These are phyloP conservation scores for Psilopogon haemacephalus DNA, from an alignment of 2,113 vertebrate species.

Conservation along the genomic window DNA sequence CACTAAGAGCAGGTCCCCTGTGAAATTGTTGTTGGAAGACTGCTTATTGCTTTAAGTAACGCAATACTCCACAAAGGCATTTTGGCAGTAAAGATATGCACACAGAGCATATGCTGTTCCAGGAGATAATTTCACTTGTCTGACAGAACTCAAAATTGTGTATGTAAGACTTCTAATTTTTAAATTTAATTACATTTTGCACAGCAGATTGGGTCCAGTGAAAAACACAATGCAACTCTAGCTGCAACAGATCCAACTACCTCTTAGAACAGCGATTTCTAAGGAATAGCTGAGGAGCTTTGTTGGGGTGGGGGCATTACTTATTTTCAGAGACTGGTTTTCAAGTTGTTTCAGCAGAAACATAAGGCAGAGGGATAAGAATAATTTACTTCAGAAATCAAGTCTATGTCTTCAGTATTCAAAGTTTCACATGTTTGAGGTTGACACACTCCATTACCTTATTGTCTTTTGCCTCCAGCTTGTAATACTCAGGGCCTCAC, in stretches of 20 bases:
- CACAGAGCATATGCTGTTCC: conserved; percentile 3
- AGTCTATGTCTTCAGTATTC: background rate
- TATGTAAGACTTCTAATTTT: background rate
- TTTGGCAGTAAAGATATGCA: background rate
- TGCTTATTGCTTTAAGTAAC: conserved; percentile 1
- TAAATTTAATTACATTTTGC: background rate
- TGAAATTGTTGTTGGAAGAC: background rate
- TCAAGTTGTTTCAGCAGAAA: background rate
- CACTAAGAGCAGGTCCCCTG: background rate
- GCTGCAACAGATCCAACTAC: background rate
- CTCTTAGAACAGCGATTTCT: background rate
- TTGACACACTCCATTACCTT: background rate
- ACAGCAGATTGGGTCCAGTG: background rate
- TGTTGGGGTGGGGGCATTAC: background rate
- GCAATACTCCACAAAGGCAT: background rate
- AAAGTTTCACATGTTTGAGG: background rate
- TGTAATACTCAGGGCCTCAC: background rate
- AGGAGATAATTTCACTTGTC: conserved; percentile 7
- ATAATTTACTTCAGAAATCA: background rate
- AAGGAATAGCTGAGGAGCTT: background rate
- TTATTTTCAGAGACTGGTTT: background rate
- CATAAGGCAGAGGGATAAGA: background rate
- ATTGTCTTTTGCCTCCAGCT: background rate
- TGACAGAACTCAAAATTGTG: background rate
- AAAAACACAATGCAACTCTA: background rate